Base-by-base conservation (phyloP, 2,888 invertebrate species). In the Chaetogeoica ovagalla region DNA sequence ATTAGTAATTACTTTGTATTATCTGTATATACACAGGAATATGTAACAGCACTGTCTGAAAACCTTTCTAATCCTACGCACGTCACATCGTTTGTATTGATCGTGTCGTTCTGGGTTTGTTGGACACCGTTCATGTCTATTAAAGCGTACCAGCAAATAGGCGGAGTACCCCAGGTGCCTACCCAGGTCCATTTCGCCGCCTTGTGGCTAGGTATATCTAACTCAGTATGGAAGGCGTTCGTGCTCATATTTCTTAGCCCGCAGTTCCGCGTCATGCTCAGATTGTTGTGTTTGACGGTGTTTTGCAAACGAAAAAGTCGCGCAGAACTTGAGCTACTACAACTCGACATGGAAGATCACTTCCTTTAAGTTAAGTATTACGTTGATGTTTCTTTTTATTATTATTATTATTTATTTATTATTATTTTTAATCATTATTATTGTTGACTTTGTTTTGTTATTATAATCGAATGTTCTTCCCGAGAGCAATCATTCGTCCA, bases 151-250 rank as follows among this genome's bases (percentile, higher is more conserved):
- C 94, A 89, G 83, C 85, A 86, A 82, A 83, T 87, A 77, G 84
- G 84, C 63, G 84, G 83, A 82, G 84, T 70, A 52, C 76, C 83
- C 30, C 59, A 70, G 39, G 90, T 93, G 85, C 93, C 94, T 84
- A 63, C 55, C n/a, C 92, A 94, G 88, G 88, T 97, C 83, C 95
- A 96, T 87, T 97, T 97, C 86, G 93, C 93, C 83, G 92, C 97
- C 83, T 94, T 97, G 77, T 98, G 98, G 98, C 89, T 98, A 84
- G 98, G 97, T 70, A 92, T 98, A 84, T 89, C 95, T 84, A 97
- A 97, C 88, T 96, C 96, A 71, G 94, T 96, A 87, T 97, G 97
- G 94, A 98, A 98, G 87, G 93, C 96, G 83, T 88, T 98, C 83
- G 93, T 98, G 84, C 91, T 97, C 86, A 89, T 95, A 84, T 90